Base-by-base conservation (phyloP, 1,140 invertebrate genomes). In the Tetragnatha versicolor region DNA sequence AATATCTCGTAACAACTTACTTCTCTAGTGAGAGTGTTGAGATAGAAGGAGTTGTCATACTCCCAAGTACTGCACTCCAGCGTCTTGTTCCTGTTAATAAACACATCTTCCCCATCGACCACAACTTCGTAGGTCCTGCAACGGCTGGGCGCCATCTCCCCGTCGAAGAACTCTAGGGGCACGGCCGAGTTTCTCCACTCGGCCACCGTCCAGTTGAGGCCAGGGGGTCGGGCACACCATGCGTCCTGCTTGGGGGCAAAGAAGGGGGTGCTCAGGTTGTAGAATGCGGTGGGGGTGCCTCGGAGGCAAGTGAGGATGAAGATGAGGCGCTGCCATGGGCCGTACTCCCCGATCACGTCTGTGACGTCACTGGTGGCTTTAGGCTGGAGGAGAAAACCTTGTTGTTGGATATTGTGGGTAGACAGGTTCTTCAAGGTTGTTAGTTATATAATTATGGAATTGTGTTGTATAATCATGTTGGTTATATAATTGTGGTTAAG, bases 251-350 rank as follows among this genome's bases (percentile, higher is more conserved):
- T 63, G 0, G 68, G 68, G 4, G 78, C 66, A 72, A 79, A 79
- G 33, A 79, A 79, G 22, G 78, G 78, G 9, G 78, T 79, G 17
- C 78, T 79, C 17, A 79, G 29, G 31, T 79, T 79, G 31, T 72
- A 72, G 33, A 79, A 79, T 51, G 78, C 78, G 39, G 78, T 79
- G 5, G 78, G 78, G 20, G 65, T 63, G 14, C 78, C 78, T n/a
- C 78, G 66, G 10, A 79, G 33, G 35, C 66, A 72, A 17, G 65
- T 72, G 22, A 79, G 33, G 22, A 79, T 72, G 55, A 79, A 79
- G 33, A 79, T 79, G 4, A 79, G 14, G 39, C 78, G 37, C 5
- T 79, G 78, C 78, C 78, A 79, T 12, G 78, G 78, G 12, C 78
- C 78, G 33, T 79, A 79, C n/a, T 79, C 42, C 2, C 78, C 78